phyloP scores from a whole-genome alignment of 1,140 invertebrate species.

The Mya arenaria region DNA sequence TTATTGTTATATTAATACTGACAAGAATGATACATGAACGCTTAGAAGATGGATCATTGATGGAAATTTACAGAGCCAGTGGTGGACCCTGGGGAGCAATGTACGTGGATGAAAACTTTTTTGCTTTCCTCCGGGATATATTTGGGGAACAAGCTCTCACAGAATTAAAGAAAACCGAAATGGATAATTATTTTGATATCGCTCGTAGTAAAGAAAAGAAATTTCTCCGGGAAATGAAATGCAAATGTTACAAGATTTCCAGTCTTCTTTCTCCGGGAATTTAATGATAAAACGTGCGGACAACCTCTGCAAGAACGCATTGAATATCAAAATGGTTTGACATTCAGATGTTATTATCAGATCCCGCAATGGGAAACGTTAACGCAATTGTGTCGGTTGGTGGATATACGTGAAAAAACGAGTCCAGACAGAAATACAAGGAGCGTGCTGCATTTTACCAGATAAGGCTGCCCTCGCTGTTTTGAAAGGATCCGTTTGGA shows the following conservation, averaged over 20 bases:
- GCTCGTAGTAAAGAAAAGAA: slow-evolving; percentile 60
- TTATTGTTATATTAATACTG: no score
- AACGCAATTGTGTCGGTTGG: slow-evolving; percentile 56
- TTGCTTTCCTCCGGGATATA: slow-evolving; percentile 4
- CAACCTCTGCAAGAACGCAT: slow-evolving; percentile 49
- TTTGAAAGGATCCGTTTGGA: slow-evolving; percentile 59
- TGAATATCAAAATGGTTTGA: slow-evolving; percentile 39
- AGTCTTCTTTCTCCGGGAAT: no score
- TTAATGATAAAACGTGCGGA: no score
- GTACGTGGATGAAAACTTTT: slow-evolving; percentile 40
- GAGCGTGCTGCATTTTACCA: slow-evolving; percentile 44
- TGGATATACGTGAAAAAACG: slow-evolving; percentile 40
- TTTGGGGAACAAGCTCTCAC: slow-evolving; percentile 3
- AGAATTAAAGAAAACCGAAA: background rate
- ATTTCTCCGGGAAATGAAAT: no score
- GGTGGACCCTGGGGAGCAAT: slow-evolving; percentile 83
- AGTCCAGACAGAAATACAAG: slow-evolving; percentile 26
- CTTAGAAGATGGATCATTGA: slow-evolving; percentile 78
- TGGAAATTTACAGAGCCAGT: slow-evolving; percentile 84
- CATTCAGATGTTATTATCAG: slow-evolving; percentile 10
- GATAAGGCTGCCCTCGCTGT: slow-evolving; percentile 55
- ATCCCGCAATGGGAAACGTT: background rate
- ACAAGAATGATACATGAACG: slow-evolving; percentile 85
- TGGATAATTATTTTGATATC: slow-evolving; percentile 34
- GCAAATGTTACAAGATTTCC: no score